phyloP scores from a whole-genome alignment of 2,797 vertebrate species.

The Cynodonichthys magdalenae region DNA sequence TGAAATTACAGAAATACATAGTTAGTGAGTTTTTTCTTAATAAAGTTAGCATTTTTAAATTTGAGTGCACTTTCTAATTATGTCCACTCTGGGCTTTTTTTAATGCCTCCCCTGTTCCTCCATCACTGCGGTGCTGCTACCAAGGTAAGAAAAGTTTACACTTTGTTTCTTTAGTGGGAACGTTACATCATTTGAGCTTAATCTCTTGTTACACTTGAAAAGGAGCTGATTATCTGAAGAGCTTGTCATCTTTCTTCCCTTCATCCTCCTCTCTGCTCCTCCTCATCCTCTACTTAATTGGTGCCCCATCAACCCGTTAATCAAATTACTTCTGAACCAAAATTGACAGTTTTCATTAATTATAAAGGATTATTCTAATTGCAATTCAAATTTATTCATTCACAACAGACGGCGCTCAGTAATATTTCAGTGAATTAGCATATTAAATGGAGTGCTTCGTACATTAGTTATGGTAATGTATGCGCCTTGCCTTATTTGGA shows the following conservation, averaged over 20 bases:
- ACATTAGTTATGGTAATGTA: conserved; percentile 99
- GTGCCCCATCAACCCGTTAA: conserved; percentile 99
- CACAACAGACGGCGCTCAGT: conserved; percentile 99
- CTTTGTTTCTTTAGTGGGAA: conserved; percentile 79
- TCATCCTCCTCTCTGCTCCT: conserved; percentile 48
- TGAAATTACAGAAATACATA: conserved; percentile 55
- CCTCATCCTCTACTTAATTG: conserved; percentile 72
- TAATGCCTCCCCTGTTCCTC: conserved; percentile 13
- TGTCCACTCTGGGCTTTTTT: neutral
- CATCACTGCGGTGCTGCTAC: conserved; percentile 20
- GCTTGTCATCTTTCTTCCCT: conserved; percentile 71
- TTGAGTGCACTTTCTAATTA: conserved; percentile 27
- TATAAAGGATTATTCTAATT: conserved; percentile 99
- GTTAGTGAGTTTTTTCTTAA: neutral
- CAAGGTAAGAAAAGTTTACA: conserved; percentile 50
- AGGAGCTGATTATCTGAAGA: conserved; percentile 81
- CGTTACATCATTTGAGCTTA: conserved; percentile 86
- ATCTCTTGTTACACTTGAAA: conserved; percentile 82
- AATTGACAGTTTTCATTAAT: conserved; percentile 99
- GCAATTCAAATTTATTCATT: conserved; percentile 99
- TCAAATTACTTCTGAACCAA: conserved; percentile 99
- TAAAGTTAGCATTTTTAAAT: conserved; percentile 10
- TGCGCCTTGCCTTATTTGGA: conserved; percentile 97
- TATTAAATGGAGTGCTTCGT: conserved; percentile 98
- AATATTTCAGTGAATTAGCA: conserved; percentile 99